Evolutionary conservation across 2,888 invertebrate genomes (phyloP), one percentile per base, ranked within the genome.

Genomic region (Trichacis sp.): DNA sequence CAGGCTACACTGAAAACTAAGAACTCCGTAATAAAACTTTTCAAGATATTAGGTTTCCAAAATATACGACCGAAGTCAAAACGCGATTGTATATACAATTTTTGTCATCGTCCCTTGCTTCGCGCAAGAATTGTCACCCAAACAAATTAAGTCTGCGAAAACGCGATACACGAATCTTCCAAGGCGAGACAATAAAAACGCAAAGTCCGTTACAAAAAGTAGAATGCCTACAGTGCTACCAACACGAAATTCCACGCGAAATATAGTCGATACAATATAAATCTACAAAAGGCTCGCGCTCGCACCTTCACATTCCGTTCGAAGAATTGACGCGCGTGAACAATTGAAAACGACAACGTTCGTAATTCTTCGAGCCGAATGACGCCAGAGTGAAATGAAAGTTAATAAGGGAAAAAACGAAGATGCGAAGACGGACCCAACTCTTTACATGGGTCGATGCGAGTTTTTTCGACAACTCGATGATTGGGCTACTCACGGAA

Each of bases 171-270:
- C 42, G 48, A 43, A 36, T 36, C 29, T 20, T 30, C 38, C 33
- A n/a, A 46, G 12, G 20, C 12, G 47, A 47, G 14, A 33, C 18
- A 48, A 48, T 48, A 30, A 48, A 43, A 5, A 17, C 48, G 33
- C 24, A 11, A n/a, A n/a, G 33, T 48, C 18, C 24, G 11, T 11
- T 24, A 45, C 45, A 63, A 63, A 63, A 62, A 62, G n/a, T n/a
- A n/a, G n/a, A n/a, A n/a, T n/a, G n/a, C 24, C 8, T 76, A 75
- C 73, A 65, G 72, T 70, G 74, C 74, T 78, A 77, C 74, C 66
- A 77, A 77, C 72, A 75, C 68, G 74, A 77, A 73, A 75, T 67
- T 70, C 69, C 50, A 68, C 62, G 61, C 61, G 58, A 60, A 65
- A 67, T 57, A 57, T 61, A 74, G 67, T 76, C 68, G 70, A 76